These are phyloP conservation scores for Ibycter americanus DNA, from an alignment of 2,797 vertebrate genomes.

Conservation along the genomic window DNA sequence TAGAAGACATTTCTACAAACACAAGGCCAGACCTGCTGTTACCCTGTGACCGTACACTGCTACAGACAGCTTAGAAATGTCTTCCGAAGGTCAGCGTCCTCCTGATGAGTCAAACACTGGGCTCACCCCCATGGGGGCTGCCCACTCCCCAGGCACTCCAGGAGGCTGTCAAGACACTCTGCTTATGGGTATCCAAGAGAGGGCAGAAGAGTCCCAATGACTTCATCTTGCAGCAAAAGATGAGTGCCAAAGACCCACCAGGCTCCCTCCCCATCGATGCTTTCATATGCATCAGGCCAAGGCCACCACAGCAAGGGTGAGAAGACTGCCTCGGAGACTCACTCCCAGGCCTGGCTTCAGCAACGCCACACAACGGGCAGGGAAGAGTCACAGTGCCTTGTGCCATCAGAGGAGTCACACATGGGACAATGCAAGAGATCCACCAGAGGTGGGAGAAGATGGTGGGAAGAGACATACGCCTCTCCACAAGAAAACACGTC, in stretches of 20 bases:
- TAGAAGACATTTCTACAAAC: neutral
- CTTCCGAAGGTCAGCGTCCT: too few relatives aligned
- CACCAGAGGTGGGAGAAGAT: neutral
- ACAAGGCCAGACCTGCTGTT: neutral
- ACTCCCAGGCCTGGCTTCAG: neutral
- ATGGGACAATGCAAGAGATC: neutral
- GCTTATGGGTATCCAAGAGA: neutral
- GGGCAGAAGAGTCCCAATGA: neutral
- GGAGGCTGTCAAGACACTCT: neutral
- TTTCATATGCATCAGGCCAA: neutral
- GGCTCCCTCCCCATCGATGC: neutral
- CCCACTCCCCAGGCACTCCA: neutral
- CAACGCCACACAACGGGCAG: accelerated
- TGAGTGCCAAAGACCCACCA: neutral
- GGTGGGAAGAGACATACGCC: neutral
- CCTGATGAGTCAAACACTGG: neutral
- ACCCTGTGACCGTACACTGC: accelerated
- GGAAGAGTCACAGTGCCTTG: neutral
- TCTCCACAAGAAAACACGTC: neutral
- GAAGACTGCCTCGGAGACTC: neutral
- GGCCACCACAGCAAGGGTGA: neutral
- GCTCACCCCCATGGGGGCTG: neutral
- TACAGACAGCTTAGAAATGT: neutral
- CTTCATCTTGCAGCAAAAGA: neutral
- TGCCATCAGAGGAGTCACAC: neutral